These are phyloP conservation scores for Mycteria americana DNA, from an alignment of 2,797 vertebrate species.

Conservation along the genomic window DNA sequence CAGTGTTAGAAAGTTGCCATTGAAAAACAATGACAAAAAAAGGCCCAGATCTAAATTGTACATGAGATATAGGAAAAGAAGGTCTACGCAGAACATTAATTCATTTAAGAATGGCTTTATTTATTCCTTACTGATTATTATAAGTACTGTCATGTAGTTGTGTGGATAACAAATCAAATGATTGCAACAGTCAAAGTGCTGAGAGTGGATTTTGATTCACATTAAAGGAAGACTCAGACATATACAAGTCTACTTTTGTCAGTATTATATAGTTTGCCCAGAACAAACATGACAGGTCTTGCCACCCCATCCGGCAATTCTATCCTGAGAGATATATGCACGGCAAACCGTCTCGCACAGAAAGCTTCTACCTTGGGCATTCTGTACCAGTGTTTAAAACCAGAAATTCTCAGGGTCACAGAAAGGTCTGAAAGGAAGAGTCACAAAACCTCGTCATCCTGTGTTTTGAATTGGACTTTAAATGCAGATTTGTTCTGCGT, in stretches of 20 bases:
- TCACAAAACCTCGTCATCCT: not conserved
- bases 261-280: not conserved
- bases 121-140: not conserved
- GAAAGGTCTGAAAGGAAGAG: not conserved
- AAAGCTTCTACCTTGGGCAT: not conserved
- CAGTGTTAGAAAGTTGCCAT: not conserved
- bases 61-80: not conserved
- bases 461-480: not conserved
- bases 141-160: not conserved
- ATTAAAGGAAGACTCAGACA: not conserved
- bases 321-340: rapidly evolving
- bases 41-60: not conserved
- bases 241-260: not conserved
- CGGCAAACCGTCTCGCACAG: not conserved
- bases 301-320: not conserved
- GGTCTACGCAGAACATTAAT: not conserved
- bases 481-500: not conserved
- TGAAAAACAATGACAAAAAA: not conserved
- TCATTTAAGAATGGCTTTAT: not conserved
- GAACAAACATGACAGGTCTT: not conserved
- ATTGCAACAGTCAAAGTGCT: not conserved
- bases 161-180: not conserved
- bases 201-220: not conserved
- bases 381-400: not conserved
- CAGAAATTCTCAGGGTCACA: not conserved